phyloP scores from a whole-genome alignment of 2,888 invertebrate genomes.

The Brenthis hecate region DNA sequence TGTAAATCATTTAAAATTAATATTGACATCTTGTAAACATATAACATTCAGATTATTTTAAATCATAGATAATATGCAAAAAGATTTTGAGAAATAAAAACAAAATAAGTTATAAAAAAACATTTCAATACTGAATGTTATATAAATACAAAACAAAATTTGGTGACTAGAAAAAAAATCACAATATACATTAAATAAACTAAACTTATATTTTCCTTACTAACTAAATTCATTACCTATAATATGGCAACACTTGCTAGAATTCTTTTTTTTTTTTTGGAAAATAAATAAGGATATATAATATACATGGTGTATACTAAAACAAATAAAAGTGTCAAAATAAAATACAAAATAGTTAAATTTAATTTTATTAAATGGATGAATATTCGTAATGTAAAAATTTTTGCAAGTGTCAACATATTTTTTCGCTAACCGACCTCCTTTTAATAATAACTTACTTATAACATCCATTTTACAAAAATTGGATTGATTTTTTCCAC shows the following conservation, averaged over 20 bases:
- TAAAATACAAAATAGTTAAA: too few species aligned
- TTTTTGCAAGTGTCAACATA: constrained; percentile 11
- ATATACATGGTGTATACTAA: too few species aligned
- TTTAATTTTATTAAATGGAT: too few species aligned
- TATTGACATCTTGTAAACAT: constrained; percentile 21
- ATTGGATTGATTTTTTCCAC: constrained; percentile 4
- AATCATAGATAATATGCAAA: constrained; percentile 3
- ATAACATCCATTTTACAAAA: constrained; percentile 12
- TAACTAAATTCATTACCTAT: constrained; percentile 26
- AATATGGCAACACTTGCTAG: constrained; percentile 19
- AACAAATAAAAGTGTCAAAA: too few species aligned
- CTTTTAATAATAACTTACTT: constrained; percentile 16
- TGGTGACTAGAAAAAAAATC: constrained; percentile 57
- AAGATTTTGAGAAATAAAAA: neutral
- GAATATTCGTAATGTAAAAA: neutral
- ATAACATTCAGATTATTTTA: constrained; percentile 24
- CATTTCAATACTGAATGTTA: constrained; percentile 16
- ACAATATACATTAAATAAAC: constrained; percentile 43
- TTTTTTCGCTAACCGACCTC: constrained; percentile 13
- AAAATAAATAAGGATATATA: neutral
- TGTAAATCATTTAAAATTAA: constrained; percentile 49
- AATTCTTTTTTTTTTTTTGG: constrained; percentile 4
- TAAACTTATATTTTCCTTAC: constrained; percentile 30
- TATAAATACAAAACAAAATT: constrained; percentile 34
- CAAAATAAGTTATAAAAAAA: neutral